Conservation (phyloP, 2,888 invertebrate species). For the Petrophora chlorosata region DNA sequence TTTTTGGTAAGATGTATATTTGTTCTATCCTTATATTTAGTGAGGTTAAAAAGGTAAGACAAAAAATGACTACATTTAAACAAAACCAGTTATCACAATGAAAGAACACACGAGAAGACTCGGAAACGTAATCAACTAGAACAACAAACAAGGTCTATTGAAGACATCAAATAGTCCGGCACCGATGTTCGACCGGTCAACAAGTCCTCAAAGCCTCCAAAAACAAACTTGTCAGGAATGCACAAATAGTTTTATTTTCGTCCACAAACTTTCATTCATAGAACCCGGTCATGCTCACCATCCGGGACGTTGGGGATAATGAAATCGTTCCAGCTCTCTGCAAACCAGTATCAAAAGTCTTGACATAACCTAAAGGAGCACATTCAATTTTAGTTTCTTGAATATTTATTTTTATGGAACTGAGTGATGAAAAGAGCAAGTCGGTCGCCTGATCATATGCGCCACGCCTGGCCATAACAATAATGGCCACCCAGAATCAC, state of each 20-base stretch:
- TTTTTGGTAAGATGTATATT: no score
- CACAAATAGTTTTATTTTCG: constrained; percentile 36
- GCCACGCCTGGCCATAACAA: no score
- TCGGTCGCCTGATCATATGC: no score
- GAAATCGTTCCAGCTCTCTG: constrained; percentile 52
- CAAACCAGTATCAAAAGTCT: constrained; percentile 13
- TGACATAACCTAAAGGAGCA: no score
- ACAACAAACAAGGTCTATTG: constrained; percentile 11
- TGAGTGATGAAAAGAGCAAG: no score
- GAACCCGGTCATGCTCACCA: constrained; percentile 59
- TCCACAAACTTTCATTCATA: constrained; percentile 46
- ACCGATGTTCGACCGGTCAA: constrained; percentile 20
- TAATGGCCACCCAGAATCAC: no score
- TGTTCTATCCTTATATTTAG: no score
- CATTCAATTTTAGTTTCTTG: no score
- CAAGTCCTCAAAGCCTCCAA: constrained; percentile 16
- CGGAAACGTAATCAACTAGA: constrained; percentile 7
- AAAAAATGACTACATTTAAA: no score
- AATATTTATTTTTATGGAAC: no score
- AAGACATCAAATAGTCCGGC: constrained; percentile 15
- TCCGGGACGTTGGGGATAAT: constrained; percentile 57
- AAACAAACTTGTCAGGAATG: constrained; percentile 37
- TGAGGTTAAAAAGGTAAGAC: no score
- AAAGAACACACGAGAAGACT: background rate
- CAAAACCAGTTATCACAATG: constrained; percentile 1